Base-by-base conservation (phyloP, 2,888 invertebrate species). In the Aphidius colemani region DNA sequence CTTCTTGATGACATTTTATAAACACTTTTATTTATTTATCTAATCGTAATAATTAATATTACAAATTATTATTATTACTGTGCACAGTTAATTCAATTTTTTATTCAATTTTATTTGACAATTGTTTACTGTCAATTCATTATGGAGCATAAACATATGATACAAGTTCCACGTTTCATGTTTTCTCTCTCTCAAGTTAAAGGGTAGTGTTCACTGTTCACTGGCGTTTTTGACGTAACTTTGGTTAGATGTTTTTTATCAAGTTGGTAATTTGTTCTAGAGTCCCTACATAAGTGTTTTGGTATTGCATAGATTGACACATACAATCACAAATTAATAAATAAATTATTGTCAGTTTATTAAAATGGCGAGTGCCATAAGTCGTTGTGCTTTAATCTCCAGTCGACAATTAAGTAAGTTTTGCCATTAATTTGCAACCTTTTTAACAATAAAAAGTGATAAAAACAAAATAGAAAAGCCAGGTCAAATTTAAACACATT, bases 351-450 rank as follows among this genome's bases (percentile, higher is more conserved):
- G 53, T 61, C 65, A 68, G 64, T 69, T 61, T 40, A 71, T 67
- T 83, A 88, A 89, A 86, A 92, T 92, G 92, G 91, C 91, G 85
- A 88, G 88, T 82, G 87, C 87, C 74, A 84, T 92, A 80, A 86
- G 88, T 76, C 88, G 91, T 82, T 85, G 88, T 81, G 85, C 88
- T 85, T 86, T 86, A 73, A 71, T 83, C 69, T 78, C 84, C 69
- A 87, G 84, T 80, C 83, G 83, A 73, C 85, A 89, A 84, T 84
- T 88, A 76, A 90, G 92, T 91, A 85, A 86, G 81, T 80, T 79
- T 59, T 69, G 7, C 6, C 3, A 5, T 5, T 30, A 30, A 30
- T 30, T 5, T 30, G 30, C 5, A 30, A 30, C 5, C 3, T 30
- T 30, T 5, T 30, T 2, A 30, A 30, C 5, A 30, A 30, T 30